phyloP scores from a whole-genome alignment of 2,113 vertebrate species.

The Athene noctua region DNA sequence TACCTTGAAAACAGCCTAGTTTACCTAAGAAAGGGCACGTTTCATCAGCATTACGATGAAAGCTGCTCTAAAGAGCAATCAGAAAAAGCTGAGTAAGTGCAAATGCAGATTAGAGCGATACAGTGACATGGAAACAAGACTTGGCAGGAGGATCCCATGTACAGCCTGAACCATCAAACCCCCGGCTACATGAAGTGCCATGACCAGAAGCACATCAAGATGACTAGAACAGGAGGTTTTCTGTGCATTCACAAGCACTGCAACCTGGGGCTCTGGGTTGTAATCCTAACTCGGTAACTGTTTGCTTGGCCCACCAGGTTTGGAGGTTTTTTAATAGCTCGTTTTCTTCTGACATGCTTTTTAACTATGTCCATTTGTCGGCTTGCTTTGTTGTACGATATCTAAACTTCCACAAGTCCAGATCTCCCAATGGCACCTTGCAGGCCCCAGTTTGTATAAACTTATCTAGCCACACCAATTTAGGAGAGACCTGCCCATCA shows the following conservation, averaged over 20 bases:
- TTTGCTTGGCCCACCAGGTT: background rate
- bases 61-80: background rate
- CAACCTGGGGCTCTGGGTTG: background rate
- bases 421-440: background rate
- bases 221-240: background rate
- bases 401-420: background rate
- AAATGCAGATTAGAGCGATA: background rate
- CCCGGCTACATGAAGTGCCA: background rate
- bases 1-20: background rate
- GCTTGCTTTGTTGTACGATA: background rate
- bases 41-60: background rate
- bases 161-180: background rate
- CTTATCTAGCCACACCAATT: background rate
- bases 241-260: background rate
- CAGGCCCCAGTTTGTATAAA: background rate
- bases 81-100: background rate
- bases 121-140: background rate
- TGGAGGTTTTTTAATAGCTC: background rate
- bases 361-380: background rate
- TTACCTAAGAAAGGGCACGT: background rate
- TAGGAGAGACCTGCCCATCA: background rate
- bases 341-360: background rate
- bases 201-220: background rate
- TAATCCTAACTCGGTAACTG: background rate
- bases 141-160: background rate